Percentiles rank a stretch among this genome's conserved stretches.
phyloP scores from a whole-genome alignment of 2,113 vertebrate species.

The Myotis davidii region DNA sequence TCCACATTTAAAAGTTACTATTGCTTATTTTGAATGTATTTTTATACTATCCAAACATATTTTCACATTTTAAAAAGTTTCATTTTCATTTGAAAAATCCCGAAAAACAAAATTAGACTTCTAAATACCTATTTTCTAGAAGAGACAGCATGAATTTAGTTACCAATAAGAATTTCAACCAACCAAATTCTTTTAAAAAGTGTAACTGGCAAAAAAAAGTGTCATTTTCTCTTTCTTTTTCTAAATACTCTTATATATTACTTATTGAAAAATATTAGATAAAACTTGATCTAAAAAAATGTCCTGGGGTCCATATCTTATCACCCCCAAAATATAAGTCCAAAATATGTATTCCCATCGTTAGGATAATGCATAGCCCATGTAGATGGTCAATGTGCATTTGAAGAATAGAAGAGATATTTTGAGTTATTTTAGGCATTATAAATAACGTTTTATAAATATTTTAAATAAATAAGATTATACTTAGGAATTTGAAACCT shows the following conservation, averaged over 20 bases:
- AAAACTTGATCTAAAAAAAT: constrained; percentile 3
- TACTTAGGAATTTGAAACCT: background rate
- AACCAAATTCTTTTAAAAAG: background rate
- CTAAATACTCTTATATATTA: background rate
- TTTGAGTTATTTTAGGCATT: constrained; percentile 34
- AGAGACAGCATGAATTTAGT: background rate
- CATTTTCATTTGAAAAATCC: constrained; percentile 27
- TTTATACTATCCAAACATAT: constrained; percentile 7
- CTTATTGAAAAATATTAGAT: background rate
- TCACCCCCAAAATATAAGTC: background rate
- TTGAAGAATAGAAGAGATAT: background rate
- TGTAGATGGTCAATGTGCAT: background rate
- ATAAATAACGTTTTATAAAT: constrained; percentile 11
- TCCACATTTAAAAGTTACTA: background rate
- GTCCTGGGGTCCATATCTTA: background rate
- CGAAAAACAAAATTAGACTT: constrained; percentile 15
- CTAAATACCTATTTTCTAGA: constrained; percentile 31
- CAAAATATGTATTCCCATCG: background rate
- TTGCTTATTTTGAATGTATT: background rate
- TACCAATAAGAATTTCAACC: background rate
- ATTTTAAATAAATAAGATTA: background rate
- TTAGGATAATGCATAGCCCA: background rate
- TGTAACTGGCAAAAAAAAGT: background rate
- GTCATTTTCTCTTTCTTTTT: background rate
- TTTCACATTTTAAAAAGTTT: background rate